Conservation (phyloP, 2,113 vertebrate genomes). For the Oryzias melastigma region DNA sequence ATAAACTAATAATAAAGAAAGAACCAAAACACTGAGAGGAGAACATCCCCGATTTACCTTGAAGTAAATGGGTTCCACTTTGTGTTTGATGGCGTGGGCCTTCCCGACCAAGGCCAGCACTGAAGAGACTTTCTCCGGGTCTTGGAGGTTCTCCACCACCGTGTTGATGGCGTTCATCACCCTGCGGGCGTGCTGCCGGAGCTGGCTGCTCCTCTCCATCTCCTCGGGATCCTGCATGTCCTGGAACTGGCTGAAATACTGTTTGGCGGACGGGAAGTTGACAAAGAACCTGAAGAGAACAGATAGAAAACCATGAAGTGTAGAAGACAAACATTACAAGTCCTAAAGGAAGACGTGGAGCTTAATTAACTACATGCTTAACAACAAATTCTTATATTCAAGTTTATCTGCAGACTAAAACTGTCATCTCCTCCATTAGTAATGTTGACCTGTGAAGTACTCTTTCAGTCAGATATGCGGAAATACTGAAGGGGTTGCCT, state of each 20-base stretch:
- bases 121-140: constrained; percentile 90
- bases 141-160: constrained; percentile 91
- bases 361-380: no score
- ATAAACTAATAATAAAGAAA: not conserved
- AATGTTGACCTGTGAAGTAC: no score
- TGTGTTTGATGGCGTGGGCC: constrained; percentile 93
- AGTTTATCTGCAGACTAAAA: no score
- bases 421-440: no score
- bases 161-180: constrained; percentile 84
- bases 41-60: constrained; percentile 77
- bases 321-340: no score
- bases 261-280: constrained; percentile 94
- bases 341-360: no score
- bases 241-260: constrained; percentile 97
- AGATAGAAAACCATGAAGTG: not conserved
- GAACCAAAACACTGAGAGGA: not conserved
- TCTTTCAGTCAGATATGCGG: no score
- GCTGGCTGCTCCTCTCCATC: constrained; percentile 79
- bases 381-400: no score
- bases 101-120: constrained; percentile 91
- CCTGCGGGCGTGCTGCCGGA: constrained; percentile 88
- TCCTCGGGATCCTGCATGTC: constrained; percentile 79
- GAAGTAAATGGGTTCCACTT: constrained; percentile 97
- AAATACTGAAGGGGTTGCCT: no score
- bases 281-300: constrained; percentile 87